A percentile compares a stretch with the other conserved stretches of the same genome.
Evolutionary conservation across 1,140 invertebrate species (phyloP).

Genomic region (Meloidogyne exigua): DNA sequence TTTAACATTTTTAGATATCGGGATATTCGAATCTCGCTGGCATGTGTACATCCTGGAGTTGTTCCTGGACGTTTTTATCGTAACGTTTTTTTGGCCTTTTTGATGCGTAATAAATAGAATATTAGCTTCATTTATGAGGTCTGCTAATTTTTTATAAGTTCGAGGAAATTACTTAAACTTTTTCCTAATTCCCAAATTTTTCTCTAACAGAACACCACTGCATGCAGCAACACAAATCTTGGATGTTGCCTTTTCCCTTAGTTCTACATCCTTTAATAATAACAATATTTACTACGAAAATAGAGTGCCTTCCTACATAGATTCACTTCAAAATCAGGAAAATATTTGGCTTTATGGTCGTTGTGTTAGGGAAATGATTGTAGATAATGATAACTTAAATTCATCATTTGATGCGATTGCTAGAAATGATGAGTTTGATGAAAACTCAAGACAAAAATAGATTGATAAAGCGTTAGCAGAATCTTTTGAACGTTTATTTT

Average conservation of each 20-base stretch:
- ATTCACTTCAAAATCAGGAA: not conserved
- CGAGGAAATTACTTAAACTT: not conserved
- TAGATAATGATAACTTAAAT: not conserved
- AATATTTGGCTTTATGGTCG: constrained; percentile 14
- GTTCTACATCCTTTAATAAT: not conserved
- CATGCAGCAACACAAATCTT: constrained; percentile 23
- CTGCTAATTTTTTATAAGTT: not conserved
- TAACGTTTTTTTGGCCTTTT: constrained; percentile 29
- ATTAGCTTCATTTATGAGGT: constrained; percentile 29
- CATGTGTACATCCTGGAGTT: constrained; percentile 37
- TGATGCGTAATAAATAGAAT: constrained; percentile 19
- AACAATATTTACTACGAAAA: constrained; percentile 23
- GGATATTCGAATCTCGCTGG: constrained; percentile 8
- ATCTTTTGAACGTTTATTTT: constrained; percentile 3
- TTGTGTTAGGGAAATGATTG: constrained; percentile 26
- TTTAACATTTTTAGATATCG: constrained; percentile 12
- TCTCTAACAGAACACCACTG: not conserved
- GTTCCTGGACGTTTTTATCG: constrained; percentile 31
- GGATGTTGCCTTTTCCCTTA: constrained; percentile 14
- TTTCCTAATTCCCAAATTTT: not conserved
- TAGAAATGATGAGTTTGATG: not conserved
- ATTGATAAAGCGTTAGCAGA: not conserved
- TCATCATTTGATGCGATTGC: not conserved
- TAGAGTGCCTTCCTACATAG: not conserved
- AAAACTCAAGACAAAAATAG: not conserved